Percentiles rank a stretch among this genome's conserved stretches.
Conservation (phyloP, 1,140 invertebrate species). For the Diachasma alloeum region DNA sequence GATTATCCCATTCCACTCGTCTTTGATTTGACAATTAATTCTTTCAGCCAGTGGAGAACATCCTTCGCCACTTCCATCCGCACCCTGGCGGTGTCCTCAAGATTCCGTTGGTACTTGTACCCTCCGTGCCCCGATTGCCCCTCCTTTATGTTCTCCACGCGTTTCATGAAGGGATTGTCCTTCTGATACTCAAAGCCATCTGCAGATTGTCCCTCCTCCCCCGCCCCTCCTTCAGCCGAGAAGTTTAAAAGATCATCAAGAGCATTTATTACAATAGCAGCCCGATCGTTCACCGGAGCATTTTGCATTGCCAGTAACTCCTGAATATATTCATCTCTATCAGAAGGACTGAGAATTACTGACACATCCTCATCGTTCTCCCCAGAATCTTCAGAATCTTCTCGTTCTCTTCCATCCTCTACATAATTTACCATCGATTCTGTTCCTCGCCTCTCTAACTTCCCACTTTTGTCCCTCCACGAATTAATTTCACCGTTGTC, state of each 20-base stretch:
- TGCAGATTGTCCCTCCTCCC: not conserved
- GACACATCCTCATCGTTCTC: conserved; percentile 4
- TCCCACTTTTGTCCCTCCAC: no score
- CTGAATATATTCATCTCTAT: not conserved
- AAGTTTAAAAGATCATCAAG: conserved; percentile 36
- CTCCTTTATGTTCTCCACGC: conserved; percentile 27
- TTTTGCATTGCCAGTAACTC: conserved; percentile 32
- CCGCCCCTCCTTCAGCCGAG: conserved; percentile 14
- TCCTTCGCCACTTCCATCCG: conserved; percentile 35
- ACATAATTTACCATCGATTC: no score
- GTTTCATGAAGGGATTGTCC: conserved; percentile 27
- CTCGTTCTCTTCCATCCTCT: not conserved
- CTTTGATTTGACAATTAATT: conserved; percentile 27
- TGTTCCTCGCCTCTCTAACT: no score
- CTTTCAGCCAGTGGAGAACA: conserved; percentile 43
- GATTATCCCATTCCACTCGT: not conserved
- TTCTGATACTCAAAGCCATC: conserved; percentile 16
- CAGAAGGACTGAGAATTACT: not conserved
- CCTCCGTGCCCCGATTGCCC: not conserved
- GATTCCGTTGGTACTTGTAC: conserved; percentile 42
- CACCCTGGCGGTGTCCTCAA: conserved; percentile 13
- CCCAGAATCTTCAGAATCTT: not conserved
- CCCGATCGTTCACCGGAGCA: conserved; percentile 32
- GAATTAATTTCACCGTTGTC: not conserved
- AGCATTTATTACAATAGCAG: conserved; percentile 35